Evolutionary conservation across 2,113 vertebrate species (phyloP).

Genomic region (Blennius ocellaris): DNA sequence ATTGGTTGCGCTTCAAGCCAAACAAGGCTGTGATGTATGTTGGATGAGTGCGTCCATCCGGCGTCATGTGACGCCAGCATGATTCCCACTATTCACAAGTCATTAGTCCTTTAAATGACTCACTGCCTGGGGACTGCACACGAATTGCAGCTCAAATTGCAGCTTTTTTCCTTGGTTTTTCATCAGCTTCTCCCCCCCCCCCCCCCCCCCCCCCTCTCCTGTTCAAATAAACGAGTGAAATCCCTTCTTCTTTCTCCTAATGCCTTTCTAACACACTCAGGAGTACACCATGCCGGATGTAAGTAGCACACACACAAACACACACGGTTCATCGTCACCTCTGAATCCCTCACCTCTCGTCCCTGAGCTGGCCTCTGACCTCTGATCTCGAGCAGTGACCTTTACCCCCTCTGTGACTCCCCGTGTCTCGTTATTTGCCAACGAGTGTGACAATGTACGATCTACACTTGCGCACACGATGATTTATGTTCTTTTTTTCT

Average conservation of each 20-base stretch:
- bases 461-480: slow-evolving; percentile 4
- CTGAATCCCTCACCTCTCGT: slow-evolving; percentile 63
- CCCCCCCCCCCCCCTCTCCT: slow-evolving; percentile 27
- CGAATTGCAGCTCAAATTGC: slow-evolving; percentile 27
- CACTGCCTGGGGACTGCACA: slow-evolving; percentile 45
- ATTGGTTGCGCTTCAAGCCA: slow-evolving; percentile 2
- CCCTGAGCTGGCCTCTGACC: slow-evolving; percentile 55
- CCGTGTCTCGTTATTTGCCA: slow-evolving; percentile 44
- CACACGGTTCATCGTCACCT: slow-evolving; percentile 58
- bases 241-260: slow-evolving; percentile 88
- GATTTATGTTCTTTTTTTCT: slow-evolving; percentile 11
- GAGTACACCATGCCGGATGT: slow-evolving; percentile 94
- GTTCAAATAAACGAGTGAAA: slow-evolving; percentile 68
- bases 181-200: slow-evolving; percentile 26
- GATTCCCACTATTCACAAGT: slow-evolving; percentile 58
- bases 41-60: slow-evolving; percentile 33
- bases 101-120: slow-evolving; percentile 64
- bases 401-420: slow-evolving; percentile 62
- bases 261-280: slow-evolving; percentile 92
- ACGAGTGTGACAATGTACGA: slow-evolving; percentile 6
- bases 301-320: slow-evolving; percentile 88
- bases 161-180: slow-evolving; percentile 39
- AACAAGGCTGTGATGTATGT: slow-evolving; percentile 7
- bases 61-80: slow-evolving; percentile 44
- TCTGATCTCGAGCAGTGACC: slow-evolving; percentile 59